These are phyloP conservation scores for Sabellastarte sp. DNA, from an alignment of 2,888 invertebrate genomes.

Conservation along the genomic window DNA sequence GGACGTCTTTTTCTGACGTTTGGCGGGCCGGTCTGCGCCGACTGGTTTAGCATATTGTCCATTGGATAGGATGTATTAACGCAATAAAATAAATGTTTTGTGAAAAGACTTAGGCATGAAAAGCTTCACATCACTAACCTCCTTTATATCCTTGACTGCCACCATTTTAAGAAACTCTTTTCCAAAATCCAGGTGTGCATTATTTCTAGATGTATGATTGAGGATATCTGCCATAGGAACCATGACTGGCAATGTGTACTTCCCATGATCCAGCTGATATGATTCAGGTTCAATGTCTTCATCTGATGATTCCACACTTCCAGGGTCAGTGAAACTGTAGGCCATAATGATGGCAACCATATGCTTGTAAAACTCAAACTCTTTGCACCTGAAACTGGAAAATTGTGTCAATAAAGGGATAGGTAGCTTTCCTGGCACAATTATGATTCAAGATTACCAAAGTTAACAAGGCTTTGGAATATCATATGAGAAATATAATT, in stretches of 20 bases:
- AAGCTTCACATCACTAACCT: constrained; percentile 41
- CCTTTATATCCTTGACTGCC: constrained; percentile 41
- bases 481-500: too few species aligned
- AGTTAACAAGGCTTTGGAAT: too few species aligned
- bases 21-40: too few species aligned
- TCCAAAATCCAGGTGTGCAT: constrained; percentile 54
- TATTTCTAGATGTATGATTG: constrained; percentile 56
- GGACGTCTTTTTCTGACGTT: too few species aligned
- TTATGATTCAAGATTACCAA: too few species aligned
- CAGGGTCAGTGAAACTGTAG: constrained; percentile 59
- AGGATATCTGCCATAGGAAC: constrained; percentile 59
- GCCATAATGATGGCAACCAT: constrained; percentile 60
- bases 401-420: too few species aligned
- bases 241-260: constrained; percentile 52
- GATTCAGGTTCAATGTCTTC: constrained; percentile 34
- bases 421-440: too few species aligned
- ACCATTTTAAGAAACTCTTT: constrained; percentile 52
- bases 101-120: too few species aligned
- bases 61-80: too few species aligned
- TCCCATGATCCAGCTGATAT: constrained; percentile 3
- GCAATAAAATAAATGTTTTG: too few species aligned
- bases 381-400: constrained; percentile 22
- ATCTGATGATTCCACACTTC: constrained; percentile 15
- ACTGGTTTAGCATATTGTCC: too few species aligned
- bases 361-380: constrained; percentile 52